Base-by-base conservation (phyloP, 1,140 invertebrate genomes). In the Campodea augens region DNA sequence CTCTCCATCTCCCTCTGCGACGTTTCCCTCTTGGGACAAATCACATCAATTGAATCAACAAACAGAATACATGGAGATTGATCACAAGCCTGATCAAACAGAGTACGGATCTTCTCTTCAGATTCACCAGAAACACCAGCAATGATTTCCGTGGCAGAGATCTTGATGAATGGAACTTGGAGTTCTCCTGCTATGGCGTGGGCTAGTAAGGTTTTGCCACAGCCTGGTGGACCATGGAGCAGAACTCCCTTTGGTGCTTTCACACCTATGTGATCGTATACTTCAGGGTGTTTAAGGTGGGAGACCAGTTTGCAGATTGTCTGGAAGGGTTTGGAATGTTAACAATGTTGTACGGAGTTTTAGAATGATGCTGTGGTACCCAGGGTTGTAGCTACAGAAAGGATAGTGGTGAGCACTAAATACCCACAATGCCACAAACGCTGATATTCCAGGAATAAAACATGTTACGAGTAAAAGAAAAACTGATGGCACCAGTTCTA, bases 101-200 rank as follows among this genome's bases (percentile, higher is more conserved):
- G 57, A 47, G 91, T 78, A 46, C 91, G 69, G 43, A 98, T 86
- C 51, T 86, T 74, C 54, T 86, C 78, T 67, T 98, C 93, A 12
- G 86, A 93, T 60, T 97, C 91, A 0, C 92, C 92, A 2, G 90
- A 93, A 50, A 96, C 74, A 13, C 92, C 91, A n/a, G 80, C 82
- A 22, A 98, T 75, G 36, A 98, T 59, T 63, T 97, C 89, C 2
- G 92, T 87, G 0, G 85, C 85, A 37, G 83, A 74, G 4, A 95
- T 74, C 63, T 85, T 81, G 10, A 97, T 58, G 20, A 95, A 60
- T 1, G 87, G 82, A 41, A 95, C 56, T 38, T 60, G 51, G 12
- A 76, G 54, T 53, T 77, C 68, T 48, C 92, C 91, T 43, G 91
- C 87, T 53, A 98, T 84, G 21, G 90, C 89, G 64, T 88, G 68